Evolutionary conservation across 2,113 vertebrate genomes (phyloP).

Genomic region (Malaclemys terrapin): DNA sequence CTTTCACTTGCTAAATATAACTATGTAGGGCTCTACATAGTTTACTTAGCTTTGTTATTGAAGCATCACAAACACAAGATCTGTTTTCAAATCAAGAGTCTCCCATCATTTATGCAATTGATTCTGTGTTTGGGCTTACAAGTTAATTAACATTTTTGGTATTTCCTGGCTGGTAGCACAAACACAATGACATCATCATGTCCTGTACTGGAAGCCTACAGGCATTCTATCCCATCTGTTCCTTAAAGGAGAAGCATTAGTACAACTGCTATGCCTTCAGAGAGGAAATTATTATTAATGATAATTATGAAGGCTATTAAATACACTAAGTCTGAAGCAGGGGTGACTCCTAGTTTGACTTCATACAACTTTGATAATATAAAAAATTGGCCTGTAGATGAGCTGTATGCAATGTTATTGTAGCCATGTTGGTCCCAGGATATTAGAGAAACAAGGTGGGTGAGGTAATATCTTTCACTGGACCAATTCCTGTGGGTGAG

Average conservation of each 20-base stretch:
- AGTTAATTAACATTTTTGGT: background rate
- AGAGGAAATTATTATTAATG: background rate
- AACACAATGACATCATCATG: background rate
- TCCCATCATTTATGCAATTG: background rate
- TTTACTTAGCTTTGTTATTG: background rate
- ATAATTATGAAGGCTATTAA: background rate
- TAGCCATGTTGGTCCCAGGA: too few species aligned
- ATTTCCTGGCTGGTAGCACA: background rate
- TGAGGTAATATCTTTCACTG: too few species aligned
- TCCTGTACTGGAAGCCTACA: background rate
- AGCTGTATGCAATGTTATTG: too few species aligned
- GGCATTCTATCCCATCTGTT: rapidly evolving
- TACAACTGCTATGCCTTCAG: background rate
- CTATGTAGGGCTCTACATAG: too few species aligned
- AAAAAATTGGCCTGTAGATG: background rate
- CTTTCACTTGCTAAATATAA: background rate
- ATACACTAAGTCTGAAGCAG: background rate
- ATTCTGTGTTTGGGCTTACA: background rate
- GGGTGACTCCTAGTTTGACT: background rate
- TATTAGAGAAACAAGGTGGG: too few species aligned
- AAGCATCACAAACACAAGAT: background rate
- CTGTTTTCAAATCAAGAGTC: background rate
- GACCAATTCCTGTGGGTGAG: too few species aligned
- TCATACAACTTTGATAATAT: background rate
- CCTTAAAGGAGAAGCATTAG: background rate